These are phyloP conservation scores for Epinotia bilunana DNA, from an alignment of 2,888 invertebrate genomes.

Conservation along the genomic window DNA sequence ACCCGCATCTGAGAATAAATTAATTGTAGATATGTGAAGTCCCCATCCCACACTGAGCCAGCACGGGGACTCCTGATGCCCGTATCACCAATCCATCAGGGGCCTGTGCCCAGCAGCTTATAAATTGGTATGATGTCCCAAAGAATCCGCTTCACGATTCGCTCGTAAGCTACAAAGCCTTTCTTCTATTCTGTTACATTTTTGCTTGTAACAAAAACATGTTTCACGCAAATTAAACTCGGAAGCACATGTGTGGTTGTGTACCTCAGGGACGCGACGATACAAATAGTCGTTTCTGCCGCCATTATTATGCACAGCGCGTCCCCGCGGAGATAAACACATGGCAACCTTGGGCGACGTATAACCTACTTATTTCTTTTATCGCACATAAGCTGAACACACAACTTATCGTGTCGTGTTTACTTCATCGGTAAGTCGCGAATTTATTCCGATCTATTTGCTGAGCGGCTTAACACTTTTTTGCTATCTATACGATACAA, in stretches of 20 bases:
- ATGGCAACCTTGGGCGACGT: slow-evolving; percentile 11
- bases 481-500: too few species aligned
- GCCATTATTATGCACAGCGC: slow-evolving; percentile 16
- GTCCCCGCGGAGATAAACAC: not conserved
- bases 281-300: slow-evolving; percentile 10
- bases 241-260: not conserved
- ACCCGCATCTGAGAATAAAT: too few species aligned
- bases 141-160: too few species aligned
- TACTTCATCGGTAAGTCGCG: not conserved
- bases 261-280: not conserved
- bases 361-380: slow-evolving; percentile 20
- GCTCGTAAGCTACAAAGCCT: too few species aligned
- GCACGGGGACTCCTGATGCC: too few species aligned
- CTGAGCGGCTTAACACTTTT: not conserved
- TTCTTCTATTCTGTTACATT: too few species aligned
- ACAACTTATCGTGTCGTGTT: not conserved
- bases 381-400: slow-evolving; percentile 7
- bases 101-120: too few species aligned
- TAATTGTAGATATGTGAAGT: too few species aligned
- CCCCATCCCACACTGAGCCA: too few species aligned
- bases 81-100: too few species aligned
- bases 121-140: too few species aligned
- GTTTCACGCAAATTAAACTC: not conserved
- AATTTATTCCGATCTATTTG: not conserved
- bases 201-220: not conserved